Percentiles rank a stretch among this genome's conserved stretches.
Evolutionary conservation across 53 echinoderm and acorn worm genomes (phyloP).

Genomic region (Paracentrotus lividus): DNA sequence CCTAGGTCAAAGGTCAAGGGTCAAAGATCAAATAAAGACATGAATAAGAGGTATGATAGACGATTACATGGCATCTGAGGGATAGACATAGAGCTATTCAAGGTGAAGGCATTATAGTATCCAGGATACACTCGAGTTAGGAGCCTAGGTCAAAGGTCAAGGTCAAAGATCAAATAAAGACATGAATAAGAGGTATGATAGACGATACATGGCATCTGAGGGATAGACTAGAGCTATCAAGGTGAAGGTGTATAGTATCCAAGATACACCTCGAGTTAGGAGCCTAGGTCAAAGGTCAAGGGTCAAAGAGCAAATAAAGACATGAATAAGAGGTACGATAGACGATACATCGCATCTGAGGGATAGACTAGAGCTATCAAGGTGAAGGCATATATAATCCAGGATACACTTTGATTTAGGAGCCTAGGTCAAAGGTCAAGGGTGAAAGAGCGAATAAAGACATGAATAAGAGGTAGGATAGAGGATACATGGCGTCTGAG

Average conservation of each 20-base stretch:
- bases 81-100: background rate
- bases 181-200: constrained; percentile 72
- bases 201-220: constrained; percentile 71
- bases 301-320: background rate
- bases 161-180: too few species aligned
- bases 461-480: background rate
- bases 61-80: background rate
- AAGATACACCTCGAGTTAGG: constrained; percentile 56
- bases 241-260: constrained; percentile 66
- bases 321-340: constrained; percentile 56
- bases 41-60: background rate
- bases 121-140: too few species aligned
- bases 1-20: constrained; percentile 37
- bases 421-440: constrained; percentile 6
- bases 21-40: background rate
- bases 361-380: constrained; percentile 63
- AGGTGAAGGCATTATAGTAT: background rate
- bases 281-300: constrained; percentile 44
- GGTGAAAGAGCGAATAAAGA: background rate
- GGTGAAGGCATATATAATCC: constrained; percentile 63
- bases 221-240: constrained; percentile 64
- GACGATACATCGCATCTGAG: constrained; percentile 70
- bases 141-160: too few species aligned
- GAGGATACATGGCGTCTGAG: background rate
- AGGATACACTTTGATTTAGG: constrained; percentile 51